Evolutionary conservation across 2,888 invertebrate species (phyloP), one percentile per base, ranked within the genome.

Genomic region (Pseudanteris insignis): DNA sequence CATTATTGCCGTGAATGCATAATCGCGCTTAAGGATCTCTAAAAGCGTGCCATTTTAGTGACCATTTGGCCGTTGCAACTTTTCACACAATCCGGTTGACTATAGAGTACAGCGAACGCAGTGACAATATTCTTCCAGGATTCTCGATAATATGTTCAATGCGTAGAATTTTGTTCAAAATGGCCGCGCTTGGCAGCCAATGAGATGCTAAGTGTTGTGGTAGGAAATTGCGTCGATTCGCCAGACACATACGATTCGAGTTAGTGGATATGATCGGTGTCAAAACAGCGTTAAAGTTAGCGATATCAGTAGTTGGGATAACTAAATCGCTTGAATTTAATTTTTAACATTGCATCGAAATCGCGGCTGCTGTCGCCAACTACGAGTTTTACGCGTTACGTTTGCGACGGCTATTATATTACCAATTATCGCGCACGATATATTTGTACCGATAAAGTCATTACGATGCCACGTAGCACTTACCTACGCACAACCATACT

Each of bases 381-480:
- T 7, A 13, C 25, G 12, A 11, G 33, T 29, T 30, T 36, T 6
- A 26, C 7, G 7, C 10, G 21, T 8, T 13, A 26, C 24, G 28
- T 3, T n/a, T n/a, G n/a, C n/a, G n/a, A 11, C 8, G 15, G 25
- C 28, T 33, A 38, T 48, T 25, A 40, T 50, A 50, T 50, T 50
- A 40, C 13, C 21, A 38, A 50, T 37, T 46, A 46, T 26, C 26
- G 15, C 24, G 5, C 8, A 33, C 12, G 40, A 38, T 25, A 33
- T 33, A 50, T 40, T 40, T 12, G 18, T 33, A 5, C 26, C 26
- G 40, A 40, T 50, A 33, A 40, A 50, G 40, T 11, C 40, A 50
- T 50, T 50, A 21, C 10, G 14, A n/a, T 47, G 18, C 9, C 13
- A 14, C 26, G 9, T 4, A 25, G 15, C 9, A n/a, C 10, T 37